phyloP scores from a whole-genome alignment of 2,113 vertebrate genomes.

The Ancistrus triradiatus region DNA sequence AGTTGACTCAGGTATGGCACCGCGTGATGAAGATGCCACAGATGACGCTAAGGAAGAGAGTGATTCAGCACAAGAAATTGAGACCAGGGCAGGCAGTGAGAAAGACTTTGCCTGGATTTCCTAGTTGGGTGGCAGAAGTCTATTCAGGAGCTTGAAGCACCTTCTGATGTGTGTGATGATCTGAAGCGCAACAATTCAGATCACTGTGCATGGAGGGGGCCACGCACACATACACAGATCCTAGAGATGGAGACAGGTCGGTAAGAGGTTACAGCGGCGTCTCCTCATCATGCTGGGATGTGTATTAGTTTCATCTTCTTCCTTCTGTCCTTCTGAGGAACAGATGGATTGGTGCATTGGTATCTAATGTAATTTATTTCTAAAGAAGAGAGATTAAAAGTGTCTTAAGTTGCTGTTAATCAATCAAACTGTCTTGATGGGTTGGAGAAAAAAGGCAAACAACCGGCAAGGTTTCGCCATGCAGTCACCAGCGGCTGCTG shows the following conservation, averaged over 20 bases:
- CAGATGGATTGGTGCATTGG: conserved; percentile 27
- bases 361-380: conserved; percentile 38
- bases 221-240: conserved; percentile 21
- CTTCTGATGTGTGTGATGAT: conserved; percentile 25
- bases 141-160: conserved; percentile 8
- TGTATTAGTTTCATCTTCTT: conserved; percentile 27
- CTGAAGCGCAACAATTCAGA: conserved; percentile 20
- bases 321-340: conserved; percentile 33
- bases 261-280: conserved; percentile 23
- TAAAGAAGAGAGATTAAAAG: conserved; percentile 29
- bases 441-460: conserved; percentile 27
- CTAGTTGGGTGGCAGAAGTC: conserved; percentile 61
- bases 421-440: conserved; percentile 30
- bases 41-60: conserved; percentile 79
- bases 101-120: conserved; percentile 95
- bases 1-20: conserved; percentile 74
- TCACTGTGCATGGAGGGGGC: conserved; percentile 18
- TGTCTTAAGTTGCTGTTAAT: conserved; percentile 34
- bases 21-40: conserved; percentile 74
- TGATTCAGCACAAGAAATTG: conserved; percentile 81
- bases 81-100: conserved; percentile 77
- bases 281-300: conserved; percentile 17
- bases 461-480: conserved; percentile 47
- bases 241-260: conserved; percentile 27
- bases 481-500: conserved; percentile 47